These are phyloP conservation scores for Torymus texanus DNA, from an alignment of 2,888 invertebrate genomes.

Conservation along the genomic window DNA sequence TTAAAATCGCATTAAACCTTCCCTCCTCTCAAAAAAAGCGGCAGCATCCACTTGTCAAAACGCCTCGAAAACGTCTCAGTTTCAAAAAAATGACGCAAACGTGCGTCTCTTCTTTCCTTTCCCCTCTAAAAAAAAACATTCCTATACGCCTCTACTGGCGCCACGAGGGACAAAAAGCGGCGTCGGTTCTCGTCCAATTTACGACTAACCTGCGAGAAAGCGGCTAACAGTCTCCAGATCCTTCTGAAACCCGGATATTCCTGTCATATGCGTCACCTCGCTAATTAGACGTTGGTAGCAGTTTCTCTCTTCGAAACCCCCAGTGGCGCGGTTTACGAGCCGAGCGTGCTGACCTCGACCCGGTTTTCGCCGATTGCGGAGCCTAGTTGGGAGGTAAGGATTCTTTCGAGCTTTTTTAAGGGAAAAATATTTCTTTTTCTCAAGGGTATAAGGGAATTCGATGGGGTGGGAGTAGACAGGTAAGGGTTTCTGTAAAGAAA, in stretches of 20 bases:
- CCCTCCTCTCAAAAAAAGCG: no score
- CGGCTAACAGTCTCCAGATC: constrained; percentile 64
- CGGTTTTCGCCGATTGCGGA: constrained; percentile 1
- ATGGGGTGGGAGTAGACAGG: background rate
- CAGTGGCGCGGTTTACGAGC: constrained; percentile 22
- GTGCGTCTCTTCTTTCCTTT: background rate
- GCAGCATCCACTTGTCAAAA: no score
- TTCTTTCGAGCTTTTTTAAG: no score
- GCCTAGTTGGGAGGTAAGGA: background rate
- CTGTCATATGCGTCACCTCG: constrained; percentile 62
- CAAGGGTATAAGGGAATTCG: constrained; percentile 19
- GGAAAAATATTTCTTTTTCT: background rate
- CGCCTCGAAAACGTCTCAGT: background rate
- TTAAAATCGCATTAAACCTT: no score
- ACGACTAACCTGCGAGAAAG: constrained; percentile 49
- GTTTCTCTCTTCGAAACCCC: background rate
- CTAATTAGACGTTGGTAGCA: constrained; percentile 66
- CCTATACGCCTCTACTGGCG: constrained; percentile 21
- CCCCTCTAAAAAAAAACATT: constrained; percentile 19
- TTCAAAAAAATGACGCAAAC: constrained; percentile 35
- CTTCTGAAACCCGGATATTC: constrained; percentile 62
- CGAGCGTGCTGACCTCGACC: constrained; percentile 12
- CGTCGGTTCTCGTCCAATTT: constrained; percentile 29
- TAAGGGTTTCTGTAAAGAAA: background rate
- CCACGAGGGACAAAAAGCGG: constrained; percentile 17